Base-by-base conservation (phyloP, 1,140 invertebrate species). In the Leptoteleia sp. region DNA sequence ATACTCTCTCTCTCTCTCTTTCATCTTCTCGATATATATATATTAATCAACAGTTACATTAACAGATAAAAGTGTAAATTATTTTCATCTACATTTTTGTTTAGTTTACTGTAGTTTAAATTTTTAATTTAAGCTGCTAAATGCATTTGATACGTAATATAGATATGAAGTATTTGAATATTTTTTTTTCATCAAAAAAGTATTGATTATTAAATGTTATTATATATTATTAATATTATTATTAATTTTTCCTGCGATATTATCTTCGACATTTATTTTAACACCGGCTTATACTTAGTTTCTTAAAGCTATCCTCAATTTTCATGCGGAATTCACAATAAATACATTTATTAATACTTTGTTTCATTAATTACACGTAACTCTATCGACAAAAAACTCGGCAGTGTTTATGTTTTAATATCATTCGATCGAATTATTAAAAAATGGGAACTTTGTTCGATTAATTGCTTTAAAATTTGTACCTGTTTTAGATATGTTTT, bases 261-360 rank as follows among this genome's bases (percentile, higher is more conserved):
- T 22, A n/a, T n/a, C n/a, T 19, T 42, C 17, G 38, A 52, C 33
- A 47, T 47, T 55, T 45, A 68, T 6, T 50, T 42, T 22, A 59
- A 48, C 35, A 3, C 11, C 13, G 13, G 13, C 43, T 71, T 61
- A 71, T 12, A 59, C 27, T 7, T 52, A 42, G 6, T 13, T 19
- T 19, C 22, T 68, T 55, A 55, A 55, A 22, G 9, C 29, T 50
- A 50, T 22, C 17, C 4, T 45, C 13, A 50, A 3, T 25, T 38
- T 62, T n/a, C 12, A 38, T 40, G 27, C 37, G 17, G 35, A 52
- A 52, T 61, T 71, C 45, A 61, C 54, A 71, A 71, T 71, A 71
- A 71, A 71, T 71, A 71, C 67, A 71, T 15, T 50, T 71, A 71
- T 61, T 61, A 71, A 61, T 61, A 71, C 67, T 59, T 71, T 9